These are phyloP conservation scores for Avahi laniger DNA, from an alignment of 2,797 vertebrate genomes.

Conservation along the genomic window DNA sequence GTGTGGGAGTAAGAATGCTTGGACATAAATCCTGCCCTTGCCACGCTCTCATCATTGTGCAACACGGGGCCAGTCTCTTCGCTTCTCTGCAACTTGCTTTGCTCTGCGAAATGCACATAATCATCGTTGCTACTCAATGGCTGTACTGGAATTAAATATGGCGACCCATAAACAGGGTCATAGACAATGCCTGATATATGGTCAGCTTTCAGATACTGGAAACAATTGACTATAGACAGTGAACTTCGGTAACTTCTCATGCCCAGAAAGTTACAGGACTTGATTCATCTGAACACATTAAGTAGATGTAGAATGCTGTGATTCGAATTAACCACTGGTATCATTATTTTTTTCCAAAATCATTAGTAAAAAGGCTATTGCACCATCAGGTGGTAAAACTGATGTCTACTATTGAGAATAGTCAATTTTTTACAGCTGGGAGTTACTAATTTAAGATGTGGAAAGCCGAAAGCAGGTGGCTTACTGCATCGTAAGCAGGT, in stretches of 20 bases:
- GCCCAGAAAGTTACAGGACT: not conserved
- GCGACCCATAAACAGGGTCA: rapidly evolving
- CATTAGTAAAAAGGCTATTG: not conserved
- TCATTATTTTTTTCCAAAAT: not conserved
- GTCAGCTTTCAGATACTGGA: not conserved
- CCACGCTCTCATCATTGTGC: not conserved
- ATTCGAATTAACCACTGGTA: not conserved
- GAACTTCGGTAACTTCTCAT: not conserved
- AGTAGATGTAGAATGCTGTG: not conserved
- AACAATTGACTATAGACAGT: not conserved
- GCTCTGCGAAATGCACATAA: rapidly evolving
- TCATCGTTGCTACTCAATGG: rapidly evolving
- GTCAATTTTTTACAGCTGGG: not conserved
- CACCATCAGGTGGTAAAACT: not conserved
- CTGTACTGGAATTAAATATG: not conserved
- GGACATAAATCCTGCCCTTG: not conserved
- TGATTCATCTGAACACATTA: not conserved
- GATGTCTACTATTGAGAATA: not conserved
- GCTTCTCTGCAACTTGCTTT: not conserved
- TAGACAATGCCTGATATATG: not conserved
- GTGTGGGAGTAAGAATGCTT: not conserved
- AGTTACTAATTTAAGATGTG: not conserved
- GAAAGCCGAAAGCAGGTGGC: not conserved
- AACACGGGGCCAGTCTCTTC: rapidly evolving
- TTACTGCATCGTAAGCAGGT: not conserved